Conservation (phyloP, 64 coral and sea anemone genomes). For the Acropora yongei region DNA sequence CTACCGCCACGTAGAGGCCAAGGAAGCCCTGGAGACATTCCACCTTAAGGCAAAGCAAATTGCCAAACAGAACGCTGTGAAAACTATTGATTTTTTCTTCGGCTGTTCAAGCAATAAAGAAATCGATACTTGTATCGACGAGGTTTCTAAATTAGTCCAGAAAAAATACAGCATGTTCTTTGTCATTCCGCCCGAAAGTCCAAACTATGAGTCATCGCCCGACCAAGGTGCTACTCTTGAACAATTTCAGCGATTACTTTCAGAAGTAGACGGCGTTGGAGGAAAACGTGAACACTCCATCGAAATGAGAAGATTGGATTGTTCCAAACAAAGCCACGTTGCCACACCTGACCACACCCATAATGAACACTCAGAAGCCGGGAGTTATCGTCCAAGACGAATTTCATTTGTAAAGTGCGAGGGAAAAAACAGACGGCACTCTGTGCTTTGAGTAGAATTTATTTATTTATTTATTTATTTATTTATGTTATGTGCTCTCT, state of each 20-base stretch:
- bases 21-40: not conserved
- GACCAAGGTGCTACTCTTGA: not conserved
- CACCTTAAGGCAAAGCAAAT: slow-evolving; percentile 16
- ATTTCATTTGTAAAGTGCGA: too few relatives aligned
- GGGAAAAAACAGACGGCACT: too few relatives aligned
- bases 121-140: not conserved
- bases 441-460: too few relatives aligned
- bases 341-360: not conserved
- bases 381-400: too few relatives aligned
- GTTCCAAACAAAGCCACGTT: not conserved
- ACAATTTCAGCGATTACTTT: not conserved
- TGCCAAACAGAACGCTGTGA: slow-evolving; percentile 12
- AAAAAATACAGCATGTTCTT: slow-evolving; percentile 3
- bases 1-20: slow-evolving; percentile 19
- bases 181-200: slow-evolving; percentile 23
- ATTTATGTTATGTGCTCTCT: too few relatives aligned
- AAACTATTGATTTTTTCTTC: not conserved
- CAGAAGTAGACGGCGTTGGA: not conserved
- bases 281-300: not conserved
- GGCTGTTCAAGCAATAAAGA: not conserved
- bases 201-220: not conserved
- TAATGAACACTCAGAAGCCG: too few relatives aligned
- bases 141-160: not conserved
- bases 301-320: not conserved
- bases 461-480: too few relatives aligned